Percentiles rank a stretch among this genome's conserved stretches.
Conservation (phyloP, 1,140 invertebrate species). For the Drosophila ananassae region DNA sequence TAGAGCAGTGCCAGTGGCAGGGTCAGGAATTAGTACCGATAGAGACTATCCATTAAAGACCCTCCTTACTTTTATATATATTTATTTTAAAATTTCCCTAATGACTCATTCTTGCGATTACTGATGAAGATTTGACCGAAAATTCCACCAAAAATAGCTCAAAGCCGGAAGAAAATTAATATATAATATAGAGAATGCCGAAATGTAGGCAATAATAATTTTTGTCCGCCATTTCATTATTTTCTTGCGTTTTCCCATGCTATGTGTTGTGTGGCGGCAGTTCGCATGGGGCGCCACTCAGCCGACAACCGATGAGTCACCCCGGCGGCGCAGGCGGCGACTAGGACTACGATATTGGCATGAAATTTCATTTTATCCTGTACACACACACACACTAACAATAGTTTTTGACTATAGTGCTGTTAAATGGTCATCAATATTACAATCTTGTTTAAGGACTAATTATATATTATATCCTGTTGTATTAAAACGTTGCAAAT, state of each 20-base stretch:
- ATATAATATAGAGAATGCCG: constrained; percentile 14
- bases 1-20: neutral
- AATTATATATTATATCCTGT: constrained; percentile 46
- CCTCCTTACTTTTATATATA: neutral
- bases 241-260: no score
- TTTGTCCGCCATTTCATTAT: no score
- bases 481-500: constrained; percentile 64
- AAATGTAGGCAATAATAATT: constrained; percentile 61
- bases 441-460: neutral
- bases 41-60: no score
- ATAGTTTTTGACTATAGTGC: neutral
- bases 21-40: no score
- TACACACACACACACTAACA: neutral
- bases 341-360: constrained; percentile 3
- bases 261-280: neutral
- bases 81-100: neutral
- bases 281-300: constrained; percentile 66
- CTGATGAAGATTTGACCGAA: no score
- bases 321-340: constrained; percentile 4
- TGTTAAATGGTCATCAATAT: constrained; percentile 11
- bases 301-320: constrained; percentile 50
- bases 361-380: constrained; percentile 54
- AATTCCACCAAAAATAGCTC: neutral
- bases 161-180: no score
- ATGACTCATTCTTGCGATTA: neutral